phyloP scores from a whole-genome alignment of 1,140 invertebrate genomes.

The Proales similis region DNA sequence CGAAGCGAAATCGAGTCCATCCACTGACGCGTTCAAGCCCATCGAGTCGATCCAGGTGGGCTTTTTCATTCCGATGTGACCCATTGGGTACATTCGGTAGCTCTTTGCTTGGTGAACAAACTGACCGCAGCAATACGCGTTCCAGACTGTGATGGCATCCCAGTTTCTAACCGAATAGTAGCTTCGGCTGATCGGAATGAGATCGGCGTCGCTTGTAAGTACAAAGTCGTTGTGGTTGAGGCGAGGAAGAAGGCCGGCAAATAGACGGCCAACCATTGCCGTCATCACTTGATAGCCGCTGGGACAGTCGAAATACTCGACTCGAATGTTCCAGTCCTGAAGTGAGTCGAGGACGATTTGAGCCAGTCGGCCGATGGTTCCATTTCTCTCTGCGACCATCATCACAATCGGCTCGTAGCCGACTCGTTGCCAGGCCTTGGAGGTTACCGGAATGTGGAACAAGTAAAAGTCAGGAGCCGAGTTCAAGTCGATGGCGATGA shows the following conservation, averaged over 20 bases:
- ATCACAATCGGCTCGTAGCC: constrained; percentile 10
- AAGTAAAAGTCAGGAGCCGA: constrained; percentile 10
- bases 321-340: background rate
- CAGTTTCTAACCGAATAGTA: background rate
- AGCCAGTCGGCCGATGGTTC: background rate
- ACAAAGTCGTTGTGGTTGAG: constrained; percentile 27
- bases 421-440: constrained; percentile 2
- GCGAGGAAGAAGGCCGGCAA: constrained; percentile 5
- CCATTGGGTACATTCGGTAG: constrained; percentile 39
- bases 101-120: constrained; percentile 29
- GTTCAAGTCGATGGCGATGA: no score
- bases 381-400: constrained; percentile 2
- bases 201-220: constrained; percentile 7
- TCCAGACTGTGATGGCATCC: background rate
- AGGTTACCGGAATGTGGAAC: constrained; percentile 10
- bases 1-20: no score
- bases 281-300: constrained; percentile 1
- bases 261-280: background rate
- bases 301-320: background rate
- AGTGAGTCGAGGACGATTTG: constrained; percentile 5
- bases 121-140: constrained; percentile 38
- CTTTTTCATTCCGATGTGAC: constrained; percentile 39
- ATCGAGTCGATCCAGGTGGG: constrained; percentile 37
- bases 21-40: constrained; percentile 6
- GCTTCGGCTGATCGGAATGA: constrained; percentile 10